Percentiles rank a stretch among this genome's conserved stretches.
phyloP scores from a whole-genome alignment of 2,797 vertebrate genomes.

The Dendrocincla fuliginosa region DNA sequence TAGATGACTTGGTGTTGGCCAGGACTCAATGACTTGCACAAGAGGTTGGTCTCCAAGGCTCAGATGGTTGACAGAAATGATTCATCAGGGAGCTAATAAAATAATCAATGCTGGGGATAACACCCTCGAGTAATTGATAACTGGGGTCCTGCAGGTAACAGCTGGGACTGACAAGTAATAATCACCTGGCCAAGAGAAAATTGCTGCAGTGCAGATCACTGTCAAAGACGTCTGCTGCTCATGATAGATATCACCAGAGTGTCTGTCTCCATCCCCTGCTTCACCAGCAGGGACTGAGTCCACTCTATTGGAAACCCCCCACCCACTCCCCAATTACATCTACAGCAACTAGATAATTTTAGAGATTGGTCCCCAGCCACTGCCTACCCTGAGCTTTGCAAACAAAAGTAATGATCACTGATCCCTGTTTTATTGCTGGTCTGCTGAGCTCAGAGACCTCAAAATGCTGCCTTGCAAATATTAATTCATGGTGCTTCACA shows the following conservation, averaged over 20 bases:
- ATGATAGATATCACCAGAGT: neutral
- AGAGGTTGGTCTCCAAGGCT: neutral
- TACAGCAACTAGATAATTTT: neutral
- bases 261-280: neutral
- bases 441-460: constrained; percentile 43
- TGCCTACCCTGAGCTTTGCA: constrained; percentile 21
- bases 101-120: constrained; percentile 28
- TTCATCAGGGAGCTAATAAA: constrained; percentile 34
- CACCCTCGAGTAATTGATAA: constrained; percentile 16
- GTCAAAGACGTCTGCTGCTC: constrained; percentile 33
- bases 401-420: constrained; percentile 23
- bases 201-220: neutral
- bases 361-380: constrained; percentile 26
- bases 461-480: constrained; percentile 48
- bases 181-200: neutral
- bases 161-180: constrained; percentile 20
- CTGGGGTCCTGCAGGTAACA: constrained; percentile 34
- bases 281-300: neutral
- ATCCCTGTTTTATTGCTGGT: constrained; percentile 1
- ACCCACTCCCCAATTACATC: neutral
- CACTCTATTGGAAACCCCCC: neutral
- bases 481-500: constrained; percentile 5
- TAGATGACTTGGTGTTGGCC: neutral
- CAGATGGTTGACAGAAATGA: neutral
- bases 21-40: neutral